Evolutionary conservation across 2,113 vertebrate species (phyloP), one percentile per base, ranked within the genome.

Genomic region (Corydoras maculifer): DNA sequence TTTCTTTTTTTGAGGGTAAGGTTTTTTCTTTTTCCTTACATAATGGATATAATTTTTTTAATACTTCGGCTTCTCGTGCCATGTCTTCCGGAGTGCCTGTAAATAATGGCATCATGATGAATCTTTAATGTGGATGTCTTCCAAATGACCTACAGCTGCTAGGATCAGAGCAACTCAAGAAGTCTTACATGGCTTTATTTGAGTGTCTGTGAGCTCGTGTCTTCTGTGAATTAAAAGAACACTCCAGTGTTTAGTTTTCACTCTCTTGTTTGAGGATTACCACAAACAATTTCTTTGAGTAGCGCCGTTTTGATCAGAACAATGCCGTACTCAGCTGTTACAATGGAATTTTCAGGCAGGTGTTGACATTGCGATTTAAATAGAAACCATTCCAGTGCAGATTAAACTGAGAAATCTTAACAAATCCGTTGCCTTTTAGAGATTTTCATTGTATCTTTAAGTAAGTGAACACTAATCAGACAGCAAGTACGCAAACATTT

Each of bases 141-240:
- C 15, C 15, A 57, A 61, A 68, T 29, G 58, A 62, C 72, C 29
- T 57, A 18, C 72, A 74, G 72, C 58, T 74, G 72, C 72, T 74
- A 74, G 64, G 63, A 73, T 54, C 32, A 67, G 29, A 60, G 53
- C 15, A 31, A 35, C 43, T 50, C 35, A 25, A 60, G 9, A 25
- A 51, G 65, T 35, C 65, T 43, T 8, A 68, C 4, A 3, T 4
- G 25, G 9, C 14, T 58, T 48, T 35, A 48, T 7, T 43, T 58
- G 54, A 12, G 32, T 14, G 49, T 49, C 54, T 68, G 66, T 48
- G 66, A 68, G 55, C 35, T 3, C 50, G 68, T 13, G 51, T 51
- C 8, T 69, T 15, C 8, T 31, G 14, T 3, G 8, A 30, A 31
- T 51, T 31, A 14, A 30, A 69, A 5, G 13, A 57, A 57, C n/a